These are phyloP conservation scores for Branchipolynoe longqiensis DNA, from an alignment of 2,888 invertebrate genomes.

Conservation along the genomic window DNA sequence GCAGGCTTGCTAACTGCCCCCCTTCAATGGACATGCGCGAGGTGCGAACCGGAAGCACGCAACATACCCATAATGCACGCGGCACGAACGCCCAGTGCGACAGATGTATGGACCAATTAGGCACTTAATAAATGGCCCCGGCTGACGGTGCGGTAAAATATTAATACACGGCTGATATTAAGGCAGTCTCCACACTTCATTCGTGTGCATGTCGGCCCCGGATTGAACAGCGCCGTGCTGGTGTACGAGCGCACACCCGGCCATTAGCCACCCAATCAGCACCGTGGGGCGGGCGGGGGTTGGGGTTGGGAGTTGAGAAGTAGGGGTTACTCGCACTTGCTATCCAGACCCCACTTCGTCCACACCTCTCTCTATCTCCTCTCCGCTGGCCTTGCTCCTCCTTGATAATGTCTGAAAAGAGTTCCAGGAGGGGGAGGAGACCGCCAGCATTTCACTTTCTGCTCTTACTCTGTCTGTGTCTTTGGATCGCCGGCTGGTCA, in stretches of 20 bases:
- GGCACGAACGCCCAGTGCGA: background rate
- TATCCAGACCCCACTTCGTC: too few relatives aligned
- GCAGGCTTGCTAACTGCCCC: too few relatives aligned
- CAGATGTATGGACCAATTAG: background rate
- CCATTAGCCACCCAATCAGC: background rate
- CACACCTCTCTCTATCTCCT: too few relatives aligned
- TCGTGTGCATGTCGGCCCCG: background rate
- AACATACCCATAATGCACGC: constrained; percentile 10
- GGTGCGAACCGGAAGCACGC: background rate
- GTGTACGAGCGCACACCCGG: background rate
- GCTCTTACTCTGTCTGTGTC: too few relatives aligned
- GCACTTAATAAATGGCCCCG: background rate
- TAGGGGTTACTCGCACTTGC: too few relatives aligned
- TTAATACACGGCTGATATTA: background rate
- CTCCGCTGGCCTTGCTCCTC: too few relatives aligned
- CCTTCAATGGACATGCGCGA: background rate
- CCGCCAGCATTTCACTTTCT: too few relatives aligned
- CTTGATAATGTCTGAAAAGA: too few relatives aligned
- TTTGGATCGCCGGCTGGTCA: too few relatives aligned
- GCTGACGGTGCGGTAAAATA: background rate
- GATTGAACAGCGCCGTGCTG: constrained; percentile 10
- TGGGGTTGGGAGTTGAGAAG: too few relatives aligned
- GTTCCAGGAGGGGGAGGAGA: too few relatives aligned
- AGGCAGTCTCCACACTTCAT: background rate
- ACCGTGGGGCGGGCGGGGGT: background rate